These are phyloP conservation scores for Carabus problematicus DNA, from an alignment of 2,888 invertebrate genomes.

Conservation along the genomic window DNA sequence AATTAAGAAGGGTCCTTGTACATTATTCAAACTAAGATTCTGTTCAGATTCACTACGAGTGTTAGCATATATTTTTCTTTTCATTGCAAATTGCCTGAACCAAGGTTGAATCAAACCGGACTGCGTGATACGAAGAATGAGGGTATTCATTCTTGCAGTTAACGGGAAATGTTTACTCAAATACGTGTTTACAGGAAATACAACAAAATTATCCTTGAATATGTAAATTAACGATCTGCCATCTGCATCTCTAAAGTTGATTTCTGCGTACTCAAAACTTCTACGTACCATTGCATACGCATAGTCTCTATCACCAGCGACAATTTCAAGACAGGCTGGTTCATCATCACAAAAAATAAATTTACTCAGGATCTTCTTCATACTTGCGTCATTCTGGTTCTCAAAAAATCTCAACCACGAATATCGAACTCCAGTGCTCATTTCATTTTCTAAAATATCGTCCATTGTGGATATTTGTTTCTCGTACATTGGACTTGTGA, in stretches of 20 bases:
- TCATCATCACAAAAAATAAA: slow-evolving; percentile 15
- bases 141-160: background rate
- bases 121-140: slow-evolving; percentile 1
- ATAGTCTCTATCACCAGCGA: slow-evolving; percentile 46
- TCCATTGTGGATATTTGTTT: slow-evolving; percentile 49
- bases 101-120: background rate
- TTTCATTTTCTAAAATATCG: slow-evolving; percentile 49
- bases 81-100: background rate
- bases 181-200: slow-evolving; percentile 16
- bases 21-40: slow-evolving; percentile 68
- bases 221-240: slow-evolving; percentile 12
- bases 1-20: slow-evolving; percentile 1
- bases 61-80: slow-evolving; percentile 50
- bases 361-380: slow-evolving; percentile 34
- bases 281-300: slow-evolving; percentile 16
- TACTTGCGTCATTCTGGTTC: slow-evolving; percentile 35
- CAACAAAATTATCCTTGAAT: slow-evolving; percentile 17
- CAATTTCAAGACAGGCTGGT: slow-evolving; percentile 14
- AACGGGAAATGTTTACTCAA: slow-evolving; percentile 16
- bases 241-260: slow-evolving; percentile 33
- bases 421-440: slow-evolving; percentile 47
- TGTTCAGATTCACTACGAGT: slow-evolving; percentile 84
- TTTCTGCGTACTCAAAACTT: slow-evolving; percentile 12
- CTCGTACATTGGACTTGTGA: slow-evolving; percentile 48
- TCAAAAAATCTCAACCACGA: slow-evolving; percentile 48